A percentile compares a stretch with the other conserved stretches of the same genome.
phyloP scores from a whole-genome alignment of 2,888 invertebrate species.

The Helicoverpa assulta region DNA sequence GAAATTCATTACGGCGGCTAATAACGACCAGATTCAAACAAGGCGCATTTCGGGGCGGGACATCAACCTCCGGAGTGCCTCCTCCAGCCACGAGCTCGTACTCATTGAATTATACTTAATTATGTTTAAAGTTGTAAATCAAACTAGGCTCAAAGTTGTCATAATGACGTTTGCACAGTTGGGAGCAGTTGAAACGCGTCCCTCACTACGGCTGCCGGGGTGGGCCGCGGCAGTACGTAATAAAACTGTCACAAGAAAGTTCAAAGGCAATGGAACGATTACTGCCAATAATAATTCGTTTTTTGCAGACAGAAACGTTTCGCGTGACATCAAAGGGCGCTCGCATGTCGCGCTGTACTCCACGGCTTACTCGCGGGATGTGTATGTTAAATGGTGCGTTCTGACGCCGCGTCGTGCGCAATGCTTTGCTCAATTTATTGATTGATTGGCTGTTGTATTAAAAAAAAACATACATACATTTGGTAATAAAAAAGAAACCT shows the following conservation, averaged over 20 bases:
- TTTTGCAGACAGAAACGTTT: slow-evolving; percentile 60
- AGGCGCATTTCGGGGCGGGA: slow-evolving; percentile 14
- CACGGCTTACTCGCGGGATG: slow-evolving; percentile 45
- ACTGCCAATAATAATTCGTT: slow-evolving; percentile 68
- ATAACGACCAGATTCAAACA: slow-evolving; percentile 47
- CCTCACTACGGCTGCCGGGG: not conserved
- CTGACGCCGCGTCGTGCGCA: slow-evolving; percentile 10
- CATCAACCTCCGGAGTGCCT: slow-evolving; percentile 13
- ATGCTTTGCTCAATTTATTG: slow-evolving; percentile 15
- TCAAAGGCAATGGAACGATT: slow-evolving; percentile 66
- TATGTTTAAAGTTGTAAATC: slow-evolving; percentile 38
- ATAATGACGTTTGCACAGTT: slow-evolving; percentile 24
- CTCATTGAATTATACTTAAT: slow-evolving; percentile 36
- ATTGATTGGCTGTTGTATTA: slow-evolving; percentile 38
- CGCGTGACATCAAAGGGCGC: slow-evolving; percentile 65
- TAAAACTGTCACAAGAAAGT: slow-evolving; percentile 68
- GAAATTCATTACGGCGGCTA: slow-evolving; percentile 49
- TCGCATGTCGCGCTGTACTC: slow-evolving; percentile 46
- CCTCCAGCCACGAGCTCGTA: slow-evolving; percentile 1
- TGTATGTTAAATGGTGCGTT: slow-evolving; percentile 57
- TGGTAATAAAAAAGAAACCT: slow-evolving; percentile 4
- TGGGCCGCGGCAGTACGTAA: slow-evolving; percentile 49
- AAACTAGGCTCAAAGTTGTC: slow-evolving; percentile 27
- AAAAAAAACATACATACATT: slow-evolving; percentile 5
- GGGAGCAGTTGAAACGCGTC: slow-evolving; percentile 10